Evolutionary conservation across 2,113 vertebrate genomes (phyloP).

Genomic region (Castor canadensis): DNA sequence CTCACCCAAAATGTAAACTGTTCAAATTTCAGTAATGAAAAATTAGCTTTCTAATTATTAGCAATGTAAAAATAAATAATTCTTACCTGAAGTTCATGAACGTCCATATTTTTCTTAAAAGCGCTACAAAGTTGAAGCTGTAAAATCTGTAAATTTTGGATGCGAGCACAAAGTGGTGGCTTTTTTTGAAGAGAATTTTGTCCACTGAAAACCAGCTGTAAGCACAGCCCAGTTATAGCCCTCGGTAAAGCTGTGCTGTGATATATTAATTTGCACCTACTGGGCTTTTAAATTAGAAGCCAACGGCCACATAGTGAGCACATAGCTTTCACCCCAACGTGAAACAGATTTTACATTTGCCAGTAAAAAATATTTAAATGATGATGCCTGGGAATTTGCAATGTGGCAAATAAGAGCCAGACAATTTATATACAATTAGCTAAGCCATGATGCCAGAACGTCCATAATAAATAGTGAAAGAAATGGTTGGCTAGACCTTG

Average conservation of each 20-base stretch:
- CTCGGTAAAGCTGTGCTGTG: conserved; percentile 65
- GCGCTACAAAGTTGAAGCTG: neutral
- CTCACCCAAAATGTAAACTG: neutral
- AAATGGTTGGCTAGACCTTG: neutral
- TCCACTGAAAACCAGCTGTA: conserved; percentile 45
- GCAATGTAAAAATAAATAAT: conserved; percentile 33
- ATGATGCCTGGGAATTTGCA: conserved; percentile 19
- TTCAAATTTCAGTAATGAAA: conserved; percentile 12
- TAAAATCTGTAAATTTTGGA: neutral
- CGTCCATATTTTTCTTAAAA: neutral
- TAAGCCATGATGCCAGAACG: neutral
- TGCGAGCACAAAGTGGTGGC: neutral
- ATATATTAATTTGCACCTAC: conserved; percentile 78
- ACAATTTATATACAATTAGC: conserved; percentile 15
- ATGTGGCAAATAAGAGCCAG: neutral
- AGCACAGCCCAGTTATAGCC: conserved; percentile 45
- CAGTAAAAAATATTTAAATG: conserved; percentile 1
- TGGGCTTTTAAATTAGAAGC: conserved; percentile 75
- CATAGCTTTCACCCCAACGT: conserved; percentile 52
- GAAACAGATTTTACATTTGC: conserved; percentile 8
- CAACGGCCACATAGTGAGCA: conserved; percentile 57
- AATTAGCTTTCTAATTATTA: conserved; percentile 22
- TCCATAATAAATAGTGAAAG: neutral
- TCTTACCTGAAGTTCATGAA: conserved; percentile 63
- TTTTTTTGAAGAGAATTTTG: conserved; percentile 35